These are phyloP conservation scores for Omphaloscelis lunosa DNA, from an alignment of 2,888 invertebrate species.

Conservation along the genomic window DNA sequence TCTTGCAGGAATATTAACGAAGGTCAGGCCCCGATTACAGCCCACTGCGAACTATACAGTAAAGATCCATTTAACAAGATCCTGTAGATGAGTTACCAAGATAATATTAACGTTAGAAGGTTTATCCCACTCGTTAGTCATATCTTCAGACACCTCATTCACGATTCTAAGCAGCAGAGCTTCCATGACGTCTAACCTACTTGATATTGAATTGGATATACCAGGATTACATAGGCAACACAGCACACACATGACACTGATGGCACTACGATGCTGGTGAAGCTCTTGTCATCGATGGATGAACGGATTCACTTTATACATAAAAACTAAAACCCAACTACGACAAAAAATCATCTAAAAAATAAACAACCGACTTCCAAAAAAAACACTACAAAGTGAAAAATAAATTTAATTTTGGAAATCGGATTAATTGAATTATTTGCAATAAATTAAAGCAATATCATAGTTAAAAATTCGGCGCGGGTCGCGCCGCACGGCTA, in stretches of 20 bases:
- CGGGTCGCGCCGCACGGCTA: no score
- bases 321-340: no score
- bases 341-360: no score
- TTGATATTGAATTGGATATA: no score
- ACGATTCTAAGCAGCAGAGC: background rate
- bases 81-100: constrained; percentile 10
- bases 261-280: background rate
- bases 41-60: background rate
- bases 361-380: no score
- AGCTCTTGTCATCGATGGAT: background rate
- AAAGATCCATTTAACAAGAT: background rate
- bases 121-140: background rate
- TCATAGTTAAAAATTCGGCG: no score
- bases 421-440: no score
- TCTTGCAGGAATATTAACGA: constrained; percentile 1
- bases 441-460: no score
- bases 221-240: background rate
- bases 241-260: background rate
- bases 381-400: no score
- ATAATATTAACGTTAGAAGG: background rate
- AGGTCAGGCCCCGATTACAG: no score
- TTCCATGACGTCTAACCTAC: background rate
- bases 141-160: background rate
- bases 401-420: no score
- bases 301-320: background rate